These are phyloP conservation scores for Callopanchax toddi DNA, from an alignment of 2,113 vertebrate species.

Conservation along the genomic window DNA sequence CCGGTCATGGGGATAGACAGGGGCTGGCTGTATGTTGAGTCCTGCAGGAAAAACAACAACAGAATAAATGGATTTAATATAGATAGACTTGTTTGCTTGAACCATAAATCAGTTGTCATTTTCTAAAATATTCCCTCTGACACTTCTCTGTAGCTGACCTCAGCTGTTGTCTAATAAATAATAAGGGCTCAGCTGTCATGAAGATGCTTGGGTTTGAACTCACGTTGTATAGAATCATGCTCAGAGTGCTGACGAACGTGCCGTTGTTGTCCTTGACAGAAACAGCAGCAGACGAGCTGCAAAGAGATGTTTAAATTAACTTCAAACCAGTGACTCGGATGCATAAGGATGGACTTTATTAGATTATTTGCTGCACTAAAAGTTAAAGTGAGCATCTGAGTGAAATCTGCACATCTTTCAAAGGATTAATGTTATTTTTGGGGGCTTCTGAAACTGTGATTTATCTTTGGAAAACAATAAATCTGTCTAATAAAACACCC, in stretches of 20 bases:
- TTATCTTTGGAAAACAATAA: neutral
- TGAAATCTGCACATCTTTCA: conserved; percentile 8
- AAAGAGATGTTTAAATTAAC: conserved; percentile 33
- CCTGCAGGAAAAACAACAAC: conserved; percentile 74
- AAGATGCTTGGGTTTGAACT: conserved; percentile 66
- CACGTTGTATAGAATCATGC: conserved; percentile 94
- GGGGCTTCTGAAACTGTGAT: no score
- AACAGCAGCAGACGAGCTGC: conserved; percentile 93
- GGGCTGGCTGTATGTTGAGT: conserved; percentile 90
- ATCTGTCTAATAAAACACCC: no score
- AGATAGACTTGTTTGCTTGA: no score
- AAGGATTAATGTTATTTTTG: neutral
- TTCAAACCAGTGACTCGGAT: neutral
- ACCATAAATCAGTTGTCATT: no score
- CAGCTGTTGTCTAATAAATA: no score
- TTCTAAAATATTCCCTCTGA: no score
- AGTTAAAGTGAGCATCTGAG: conserved; percentile 2
- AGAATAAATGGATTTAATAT: neutral
- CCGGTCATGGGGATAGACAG: conserved; percentile 90
- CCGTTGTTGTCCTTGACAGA: conserved; percentile 95
- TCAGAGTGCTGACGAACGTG: conserved; percentile 97
- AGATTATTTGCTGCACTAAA: neutral
- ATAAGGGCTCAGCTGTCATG: neutral
- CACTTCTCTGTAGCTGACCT: no score
- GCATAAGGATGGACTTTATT: neutral